These are phyloP conservation scores for Neostethus bicornis DNA, from an alignment of 2,797 vertebrate species.

Conservation along the genomic window DNA sequence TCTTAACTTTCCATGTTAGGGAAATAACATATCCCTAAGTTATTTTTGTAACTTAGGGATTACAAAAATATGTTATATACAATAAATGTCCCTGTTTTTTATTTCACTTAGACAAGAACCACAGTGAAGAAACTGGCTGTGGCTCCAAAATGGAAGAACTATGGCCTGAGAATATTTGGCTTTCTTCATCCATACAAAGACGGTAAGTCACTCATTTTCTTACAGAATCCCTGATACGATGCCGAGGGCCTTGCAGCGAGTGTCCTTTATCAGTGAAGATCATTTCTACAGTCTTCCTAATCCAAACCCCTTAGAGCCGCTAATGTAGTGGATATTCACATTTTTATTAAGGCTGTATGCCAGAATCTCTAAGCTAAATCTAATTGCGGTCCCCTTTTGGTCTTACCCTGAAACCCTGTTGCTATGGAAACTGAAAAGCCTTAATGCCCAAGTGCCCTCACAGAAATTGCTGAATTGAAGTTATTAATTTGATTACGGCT, in stretches of 20 bases:
- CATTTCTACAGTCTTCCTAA: conserved; percentile 43
- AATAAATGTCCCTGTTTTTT: neutral
- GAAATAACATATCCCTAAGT: too few relatives aligned
- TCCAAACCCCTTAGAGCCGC: conserved; percentile 32
- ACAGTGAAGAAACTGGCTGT: conserved; percentile 94
- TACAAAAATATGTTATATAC: too few relatives aligned
- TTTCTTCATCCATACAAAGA: conserved; percentile 96
- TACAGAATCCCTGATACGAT: conserved; percentile 22
- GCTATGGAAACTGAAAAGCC: conserved; percentile 60
- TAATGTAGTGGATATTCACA: conserved; percentile 55
- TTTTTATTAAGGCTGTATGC: conserved; percentile 51
- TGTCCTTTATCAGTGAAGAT: conserved; percentile 48
- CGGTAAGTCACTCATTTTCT: conserved; percentile 78
- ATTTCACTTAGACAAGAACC: conserved; percentile 85
- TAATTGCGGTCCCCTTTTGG: conserved; percentile 27
- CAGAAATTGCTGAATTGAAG: conserved; percentile 50
- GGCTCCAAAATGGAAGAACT: conserved; percentile 98
- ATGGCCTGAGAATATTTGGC: conserved; percentile 94
- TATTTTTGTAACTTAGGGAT: too few relatives aligned
- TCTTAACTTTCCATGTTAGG: too few relatives aligned
- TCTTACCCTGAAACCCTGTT: conserved; percentile 41
- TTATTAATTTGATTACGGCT: conserved; percentile 57
- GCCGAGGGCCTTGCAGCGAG: conserved; percentile 29
- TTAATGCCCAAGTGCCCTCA: conserved; percentile 43
- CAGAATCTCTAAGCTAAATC: conserved; percentile 47